Evolutionary conservation across 2,113 vertebrate genomes (phyloP).

Genomic region (Abramis brama): DNA sequence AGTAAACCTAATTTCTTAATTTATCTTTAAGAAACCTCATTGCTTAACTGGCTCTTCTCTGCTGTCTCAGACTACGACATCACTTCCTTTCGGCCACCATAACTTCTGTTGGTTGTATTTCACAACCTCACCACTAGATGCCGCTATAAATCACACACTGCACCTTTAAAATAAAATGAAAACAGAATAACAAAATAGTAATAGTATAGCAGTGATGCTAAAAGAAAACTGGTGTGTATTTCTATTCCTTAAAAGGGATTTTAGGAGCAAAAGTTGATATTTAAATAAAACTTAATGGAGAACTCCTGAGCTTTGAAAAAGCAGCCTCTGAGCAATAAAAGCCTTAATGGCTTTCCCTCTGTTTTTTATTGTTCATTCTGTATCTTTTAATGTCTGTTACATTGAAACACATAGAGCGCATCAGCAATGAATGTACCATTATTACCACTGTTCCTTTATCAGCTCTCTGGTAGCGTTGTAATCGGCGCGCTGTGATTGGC

Average conservation of each 20-base stretch:
- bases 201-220: not conserved
- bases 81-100: too few species aligned
- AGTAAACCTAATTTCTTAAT: too few species aligned
- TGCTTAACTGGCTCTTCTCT: too few species aligned
- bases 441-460: slow-evolving; percentile 7
- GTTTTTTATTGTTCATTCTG: slow-evolving; percentile 22
- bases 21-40: too few species aligned
- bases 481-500: not conserved
- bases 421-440: not conserved
- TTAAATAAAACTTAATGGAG: not conserved
- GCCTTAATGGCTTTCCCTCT: slow-evolving; percentile 22
- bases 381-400: not conserved
- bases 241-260: not conserved
- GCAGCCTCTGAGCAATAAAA: not conserved
- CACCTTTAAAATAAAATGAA: not conserved
- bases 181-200: not conserved
- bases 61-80: too few species aligned
- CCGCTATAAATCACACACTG: too few species aligned
- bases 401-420: not conserved
- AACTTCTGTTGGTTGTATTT: too few species aligned
- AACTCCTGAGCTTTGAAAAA: not conserved
- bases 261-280: not conserved
- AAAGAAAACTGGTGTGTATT: not conserved
- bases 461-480: not conserved
- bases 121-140: too few species aligned